Percentiles rank a stretch among this genome's conserved stretches.
Conservation (phyloP, 2,113 vertebrate species). For the Willisornis vidua region DNA sequence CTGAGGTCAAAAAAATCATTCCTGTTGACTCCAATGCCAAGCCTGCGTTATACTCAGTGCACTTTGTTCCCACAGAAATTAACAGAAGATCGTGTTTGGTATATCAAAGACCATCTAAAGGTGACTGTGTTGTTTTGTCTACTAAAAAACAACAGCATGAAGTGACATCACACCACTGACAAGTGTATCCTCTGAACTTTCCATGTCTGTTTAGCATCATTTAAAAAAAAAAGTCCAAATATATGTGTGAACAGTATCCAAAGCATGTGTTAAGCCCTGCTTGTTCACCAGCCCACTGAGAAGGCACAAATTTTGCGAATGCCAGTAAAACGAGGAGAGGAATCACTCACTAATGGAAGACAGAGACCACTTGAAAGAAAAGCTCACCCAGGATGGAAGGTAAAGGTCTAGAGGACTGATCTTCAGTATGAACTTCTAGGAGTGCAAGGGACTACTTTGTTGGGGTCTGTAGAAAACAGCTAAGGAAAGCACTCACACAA, state of each 20-base stretch:
- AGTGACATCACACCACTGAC: neutral
- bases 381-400: neutral
- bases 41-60: neutral
- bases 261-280: neutral
- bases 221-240: neutral
- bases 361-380: neutral
- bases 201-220: neutral
- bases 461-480: neutral
- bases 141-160: neutral
- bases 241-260: neutral
- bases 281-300: neutral
- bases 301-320: neutral
- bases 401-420: neutral
- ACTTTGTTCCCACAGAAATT: neutral
- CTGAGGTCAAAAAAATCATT: constrained; percentile 35
- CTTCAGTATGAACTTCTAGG: neutral
- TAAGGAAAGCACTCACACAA: neutral
- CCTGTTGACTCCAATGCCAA: neutral
- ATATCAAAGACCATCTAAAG: neutral
- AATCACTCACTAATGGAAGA: neutral
- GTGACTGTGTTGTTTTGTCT: neutral
- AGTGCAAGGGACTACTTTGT: neutral
- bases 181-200: neutral
- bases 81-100: neutral
- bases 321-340: neutral